Conservation (phyloP, 2,888 invertebrate species). For the Dicyrtoma fusca region DNA sequence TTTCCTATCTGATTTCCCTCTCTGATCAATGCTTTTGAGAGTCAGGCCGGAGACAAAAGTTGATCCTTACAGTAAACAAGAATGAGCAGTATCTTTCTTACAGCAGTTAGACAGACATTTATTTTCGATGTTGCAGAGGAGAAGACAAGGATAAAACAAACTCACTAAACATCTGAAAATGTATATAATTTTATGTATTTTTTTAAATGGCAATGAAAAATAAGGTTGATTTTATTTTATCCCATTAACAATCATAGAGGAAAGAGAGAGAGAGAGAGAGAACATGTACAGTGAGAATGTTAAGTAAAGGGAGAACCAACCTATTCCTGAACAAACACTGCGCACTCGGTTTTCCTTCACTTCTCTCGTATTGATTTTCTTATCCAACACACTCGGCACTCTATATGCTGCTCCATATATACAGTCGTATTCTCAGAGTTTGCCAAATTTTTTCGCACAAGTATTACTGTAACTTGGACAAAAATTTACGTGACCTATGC, state of each 20-base stretch:
- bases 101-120: background rate
- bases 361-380: slow-evolving; percentile 57
- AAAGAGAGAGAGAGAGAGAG: background rate
- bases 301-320: no score
- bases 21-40: slow-evolving; percentile 25
- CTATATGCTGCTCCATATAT: slow-evolving; percentile 22
- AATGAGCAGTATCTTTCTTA: slow-evolving; percentile 10
- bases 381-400: slow-evolving; percentile 48
- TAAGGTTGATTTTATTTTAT: slow-evolving; percentile 41
- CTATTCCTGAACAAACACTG: slow-evolving; percentile 53
- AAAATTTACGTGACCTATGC: slow-evolving; percentile 46
- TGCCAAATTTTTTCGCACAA: slow-evolving; percentile 45
- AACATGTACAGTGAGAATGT: background rate
- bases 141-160: slow-evolving; percentile 2
- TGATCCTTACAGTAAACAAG: slow-evolving; percentile 42
- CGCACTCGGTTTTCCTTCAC: slow-evolving; percentile 56
- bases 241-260: slow-evolving; percentile 27
- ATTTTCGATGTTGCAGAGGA: background rate
- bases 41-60: slow-evolving; percentile 28
- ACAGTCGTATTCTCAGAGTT: slow-evolving; percentile 25
- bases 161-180: no score
- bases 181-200: slow-evolving; percentile 11
- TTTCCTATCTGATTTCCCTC: slow-evolving; percentile 12
- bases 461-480: slow-evolving; percentile 33
- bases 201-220: slow-evolving; percentile 42